phyloP scores from a whole-genome alignment of 2,113 vertebrate genomes.

The Callithrix jacchus region DNA sequence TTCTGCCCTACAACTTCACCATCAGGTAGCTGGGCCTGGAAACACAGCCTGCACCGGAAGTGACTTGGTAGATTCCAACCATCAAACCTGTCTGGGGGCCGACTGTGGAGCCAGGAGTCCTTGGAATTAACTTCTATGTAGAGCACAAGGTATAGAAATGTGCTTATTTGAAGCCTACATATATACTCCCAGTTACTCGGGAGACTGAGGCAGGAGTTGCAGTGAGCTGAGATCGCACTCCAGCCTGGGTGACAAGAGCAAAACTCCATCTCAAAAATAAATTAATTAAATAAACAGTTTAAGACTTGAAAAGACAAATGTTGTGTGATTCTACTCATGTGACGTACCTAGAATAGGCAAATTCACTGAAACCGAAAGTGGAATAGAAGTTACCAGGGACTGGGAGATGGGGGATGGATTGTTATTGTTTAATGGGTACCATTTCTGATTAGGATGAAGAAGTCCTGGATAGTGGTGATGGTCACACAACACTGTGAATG shows the following conservation, averaged over 20 bases:
- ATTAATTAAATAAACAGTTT: neutral
- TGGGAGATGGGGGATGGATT: neutral
- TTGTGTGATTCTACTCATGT: neutral
- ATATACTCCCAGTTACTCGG: too few relatives aligned
- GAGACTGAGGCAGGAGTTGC: too few relatives aligned
- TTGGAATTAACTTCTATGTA: neutral
- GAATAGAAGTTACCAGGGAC: neutral
- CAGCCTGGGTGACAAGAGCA: too few relatives aligned
- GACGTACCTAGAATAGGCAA: neutral
- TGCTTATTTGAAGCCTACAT: neutral
- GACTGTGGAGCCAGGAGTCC: neutral
- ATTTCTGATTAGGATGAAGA: neutral
- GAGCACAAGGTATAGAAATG: neutral
- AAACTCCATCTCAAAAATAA: too few relatives aligned
- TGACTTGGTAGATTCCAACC: neutral
- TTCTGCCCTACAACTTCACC: neutral
- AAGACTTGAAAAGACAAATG: neutral
- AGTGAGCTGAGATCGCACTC: too few relatives aligned
- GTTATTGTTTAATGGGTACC: neutral
- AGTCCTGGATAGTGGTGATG: neutral
- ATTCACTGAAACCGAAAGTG: neutral
- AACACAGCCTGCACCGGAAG: neutral
- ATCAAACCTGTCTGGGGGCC: accelerated
- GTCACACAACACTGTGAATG: neutral
- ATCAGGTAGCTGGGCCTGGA: neutral